A percentile compares a stretch with the other conserved stretches of the same genome.
These are phyloP conservation scores for Engystomops pustulosus DNA, from an alignment of 2,113 vertebrate species.

Conservation along the genomic window DNA sequence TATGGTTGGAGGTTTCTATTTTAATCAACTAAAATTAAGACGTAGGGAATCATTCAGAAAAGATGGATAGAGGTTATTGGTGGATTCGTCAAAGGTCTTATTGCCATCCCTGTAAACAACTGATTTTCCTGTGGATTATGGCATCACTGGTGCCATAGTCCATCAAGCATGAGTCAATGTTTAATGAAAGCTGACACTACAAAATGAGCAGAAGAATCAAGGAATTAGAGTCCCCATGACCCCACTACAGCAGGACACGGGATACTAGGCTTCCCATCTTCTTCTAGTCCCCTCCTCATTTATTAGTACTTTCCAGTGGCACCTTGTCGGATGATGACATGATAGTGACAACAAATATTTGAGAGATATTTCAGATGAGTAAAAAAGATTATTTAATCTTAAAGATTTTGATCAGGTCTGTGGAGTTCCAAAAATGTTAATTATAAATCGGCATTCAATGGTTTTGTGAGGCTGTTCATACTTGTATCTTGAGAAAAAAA, in stretches of 20 bases:
- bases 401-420: constrained; percentile 36
- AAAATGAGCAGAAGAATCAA: background rate
- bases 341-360: background rate
- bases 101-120: too few relatives aligned
- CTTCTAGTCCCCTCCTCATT: background rate
- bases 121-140: too few relatives aligned
- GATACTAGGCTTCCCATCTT: background rate
- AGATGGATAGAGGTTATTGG: too few relatives aligned
- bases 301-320: background rate
- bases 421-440: constrained; percentile 37
- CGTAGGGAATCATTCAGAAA: too few relatives aligned
- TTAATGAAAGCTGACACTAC: background rate
- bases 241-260: too few relatives aligned
- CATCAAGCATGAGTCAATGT: too few relatives aligned
- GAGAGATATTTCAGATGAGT: background rate
- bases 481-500: constrained; percentile 33
- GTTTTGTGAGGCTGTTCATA: constrained; percentile 51
- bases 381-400: constrained; percentile 11
- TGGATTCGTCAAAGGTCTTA: too few relatives aligned
- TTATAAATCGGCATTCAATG: constrained; percentile 28
- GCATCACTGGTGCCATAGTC: too few relatives aligned
- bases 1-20: too few relatives aligned
- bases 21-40: too few relatives aligned
- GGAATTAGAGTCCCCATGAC: background rate
- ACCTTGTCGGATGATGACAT: too few relatives aligned